Conservation (phyloP, 1,140 invertebrate genomes). For the Cyphomyrmex costatus region DNA sequence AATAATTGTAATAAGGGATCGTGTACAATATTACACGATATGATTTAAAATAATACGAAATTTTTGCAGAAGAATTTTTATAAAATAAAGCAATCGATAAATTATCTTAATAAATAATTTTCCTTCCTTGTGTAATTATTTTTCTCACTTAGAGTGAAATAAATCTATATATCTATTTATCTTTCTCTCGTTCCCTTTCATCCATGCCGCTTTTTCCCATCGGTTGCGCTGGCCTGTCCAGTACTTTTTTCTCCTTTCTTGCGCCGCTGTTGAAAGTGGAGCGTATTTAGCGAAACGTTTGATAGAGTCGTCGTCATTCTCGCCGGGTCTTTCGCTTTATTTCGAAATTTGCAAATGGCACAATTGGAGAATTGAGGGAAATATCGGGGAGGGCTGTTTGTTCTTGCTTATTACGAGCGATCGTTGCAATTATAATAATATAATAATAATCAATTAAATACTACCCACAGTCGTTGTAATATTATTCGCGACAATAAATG, state of each 20-base stretch:
- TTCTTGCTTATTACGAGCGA: constrained; percentile 11
- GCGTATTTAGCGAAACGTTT: constrained; percentile 50
- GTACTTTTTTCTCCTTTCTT: constrained; percentile 51
- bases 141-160: constrained; percentile 2
- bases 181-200: constrained; percentile 30
- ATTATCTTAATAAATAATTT: constrained; percentile 33
- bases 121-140: background rate
- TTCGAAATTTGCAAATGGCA: constrained; percentile 37
- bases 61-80: background rate
- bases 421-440: constrained; percentile 60
- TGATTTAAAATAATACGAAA: background rate
- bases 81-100: background rate
- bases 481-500: constrained; percentile 55
- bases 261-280: constrained; percentile 42
- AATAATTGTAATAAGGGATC: background rate
- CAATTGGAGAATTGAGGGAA: background rate
- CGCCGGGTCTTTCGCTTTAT: constrained; percentile 34
- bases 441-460: constrained; percentile 58
- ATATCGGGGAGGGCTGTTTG: background rate
- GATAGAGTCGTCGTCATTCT: constrained; percentile 48
- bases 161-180: constrained; percentile 50
- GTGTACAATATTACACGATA: background rate
- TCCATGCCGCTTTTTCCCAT: constrained; percentile 47
- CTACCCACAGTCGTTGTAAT: constrained; percentile 39
- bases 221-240: constrained; percentile 56